These are phyloP conservation scores for Calameuta idolon DNA, from an alignment of 2,888 invertebrate species.

Conservation along the genomic window DNA sequence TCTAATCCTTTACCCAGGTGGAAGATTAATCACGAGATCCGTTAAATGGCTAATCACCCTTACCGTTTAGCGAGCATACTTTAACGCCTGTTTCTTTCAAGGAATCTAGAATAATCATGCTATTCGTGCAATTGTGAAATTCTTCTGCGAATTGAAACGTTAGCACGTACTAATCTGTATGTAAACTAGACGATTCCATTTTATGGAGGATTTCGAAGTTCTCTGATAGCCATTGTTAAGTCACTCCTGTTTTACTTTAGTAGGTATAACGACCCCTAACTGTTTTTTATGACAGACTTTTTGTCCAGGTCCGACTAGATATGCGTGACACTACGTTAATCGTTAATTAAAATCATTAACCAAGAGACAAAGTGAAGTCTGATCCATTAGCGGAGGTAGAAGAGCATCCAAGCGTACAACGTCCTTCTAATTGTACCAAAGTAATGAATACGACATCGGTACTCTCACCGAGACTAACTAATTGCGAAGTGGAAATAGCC, in stretches of 20 bases:
- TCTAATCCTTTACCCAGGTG: background rate
- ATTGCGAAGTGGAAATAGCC: slow-evolving; percentile 41
- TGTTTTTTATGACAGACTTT: background rate
- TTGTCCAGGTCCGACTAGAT: background rate
- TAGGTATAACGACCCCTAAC: background rate
- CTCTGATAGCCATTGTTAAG: background rate
- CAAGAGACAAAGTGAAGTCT: background rate
- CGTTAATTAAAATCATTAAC: slow-evolving; percentile 6
- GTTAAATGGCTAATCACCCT: background rate
- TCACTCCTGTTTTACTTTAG: background rate
- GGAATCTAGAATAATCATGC: background rate
- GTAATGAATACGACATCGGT: background rate
- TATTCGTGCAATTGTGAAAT: background rate
- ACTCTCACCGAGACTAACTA: slow-evolving; percentile 28
- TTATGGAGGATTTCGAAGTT: background rate
- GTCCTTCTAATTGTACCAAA: background rate
- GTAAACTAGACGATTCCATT: background rate
- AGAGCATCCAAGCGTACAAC: background rate
- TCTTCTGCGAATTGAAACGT: background rate
- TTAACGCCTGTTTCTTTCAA: background rate
- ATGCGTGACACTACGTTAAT: slow-evolving; percentile 2
- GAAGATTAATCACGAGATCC: background rate
- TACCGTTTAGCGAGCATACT: background rate
- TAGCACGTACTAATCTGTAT: background rate
- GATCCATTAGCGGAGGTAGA: slow-evolving; percentile 2